These are phyloP conservation scores for Drosophila persimilis DNA, from an alignment of 1,140 invertebrate genomes.

Conservation along the genomic window DNA sequence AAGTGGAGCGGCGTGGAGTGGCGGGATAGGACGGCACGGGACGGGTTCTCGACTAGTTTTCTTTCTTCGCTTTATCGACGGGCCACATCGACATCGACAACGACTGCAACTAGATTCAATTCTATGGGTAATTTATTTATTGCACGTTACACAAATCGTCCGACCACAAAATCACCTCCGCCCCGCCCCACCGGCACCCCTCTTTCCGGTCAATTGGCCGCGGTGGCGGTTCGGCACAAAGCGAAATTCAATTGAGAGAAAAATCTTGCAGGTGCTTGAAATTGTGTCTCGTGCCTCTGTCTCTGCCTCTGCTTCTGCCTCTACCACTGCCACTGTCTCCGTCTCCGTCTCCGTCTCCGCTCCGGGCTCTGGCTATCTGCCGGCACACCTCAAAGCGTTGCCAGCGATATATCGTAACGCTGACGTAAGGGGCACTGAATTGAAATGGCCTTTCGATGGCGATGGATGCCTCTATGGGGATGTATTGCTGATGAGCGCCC, in stretches of 20 bases:
- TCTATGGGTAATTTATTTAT: slow-evolving; percentile 72
- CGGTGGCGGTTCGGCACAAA: slow-evolving; percentile 52
- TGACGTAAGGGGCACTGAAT: slow-evolving; percentile 73
- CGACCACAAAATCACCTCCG: slow-evolving; percentile 26
- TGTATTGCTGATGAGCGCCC: not conserved
- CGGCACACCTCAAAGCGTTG: slow-evolving; percentile 59
- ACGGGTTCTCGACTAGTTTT: slow-evolving; percentile 55
- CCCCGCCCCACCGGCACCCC: not conserved
- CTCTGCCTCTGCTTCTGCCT: slow-evolving; percentile 22
- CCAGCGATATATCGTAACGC: slow-evolving; percentile 57
- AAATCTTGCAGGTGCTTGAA: slow-evolving; percentile 70
- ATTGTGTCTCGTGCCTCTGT: slow-evolving; percentile 62
- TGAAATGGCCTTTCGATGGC: slow-evolving; percentile 61
- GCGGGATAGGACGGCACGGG: not conserved
- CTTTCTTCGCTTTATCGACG: slow-evolving; percentile 54
- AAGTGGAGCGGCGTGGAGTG: not conserved
- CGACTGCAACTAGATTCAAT: slow-evolving; percentile 59
- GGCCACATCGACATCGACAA: slow-evolving; percentile 49
- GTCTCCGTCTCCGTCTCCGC: not conserved
- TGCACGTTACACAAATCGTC: slow-evolving; percentile 71
- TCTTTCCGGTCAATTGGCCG: slow-evolving; percentile 43
- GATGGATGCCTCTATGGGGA: no score
- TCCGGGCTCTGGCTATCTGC: slow-evolving; percentile 1
- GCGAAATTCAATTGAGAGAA: slow-evolving; percentile 64
- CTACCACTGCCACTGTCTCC: not conserved